Evolutionary conservation across 2,797 vertebrate species (phyloP), one percentile per base, ranked within the genome.

Genomic region (Gallirallus australis): DNA sequence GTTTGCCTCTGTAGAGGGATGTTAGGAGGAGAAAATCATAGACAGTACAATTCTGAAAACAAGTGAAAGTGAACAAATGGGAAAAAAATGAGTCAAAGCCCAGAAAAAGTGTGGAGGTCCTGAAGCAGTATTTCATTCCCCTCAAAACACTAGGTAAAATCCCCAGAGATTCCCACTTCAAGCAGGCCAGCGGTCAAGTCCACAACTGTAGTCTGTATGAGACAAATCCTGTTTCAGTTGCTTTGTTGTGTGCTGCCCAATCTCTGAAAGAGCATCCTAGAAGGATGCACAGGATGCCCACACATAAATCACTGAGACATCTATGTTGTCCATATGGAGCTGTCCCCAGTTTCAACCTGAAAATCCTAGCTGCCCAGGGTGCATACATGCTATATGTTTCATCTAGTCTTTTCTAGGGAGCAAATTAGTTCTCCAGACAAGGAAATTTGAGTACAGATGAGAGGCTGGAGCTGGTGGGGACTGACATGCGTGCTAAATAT

Each of bases 311-410:
- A n/a, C 30, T 14, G 23, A 70, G 56, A 30, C 37, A 27, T 60
- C 35, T 54, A 5, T 15, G 50, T 19, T 65, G 15, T 25, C 52
- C 65, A 69, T 23, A 15, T 7, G 9, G 19, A 82, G 21, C 12
- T 12, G 5, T 45, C 14, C 15, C 19, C 35, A 18, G 40, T 59
- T 78, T 30, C 56, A 33, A 9, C 12, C 56, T 48, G 45, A 88
- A 88, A 90, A 77, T 64, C 35, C 27, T 11, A 17, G 25, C 35
- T 39, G 16, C 39, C 7, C 30, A 28, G 14, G n/a, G 35, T 4
- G 1, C 2, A 0, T 13, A 9, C 4, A 2, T 13, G 27, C 23
- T 48, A 14, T 13, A 23, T 5, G 45, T 68, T 30, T 14, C 42
- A 45, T 45, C 39, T 82, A 24, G 35, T 72, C 80, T 60, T 45